A percentile compares a stretch with the other conserved stretches of the same genome.
These are phyloP conservation scores for Xiphydria camelus DNA, from an alignment of 2,888 invertebrate species.

Conservation along the genomic window DNA sequence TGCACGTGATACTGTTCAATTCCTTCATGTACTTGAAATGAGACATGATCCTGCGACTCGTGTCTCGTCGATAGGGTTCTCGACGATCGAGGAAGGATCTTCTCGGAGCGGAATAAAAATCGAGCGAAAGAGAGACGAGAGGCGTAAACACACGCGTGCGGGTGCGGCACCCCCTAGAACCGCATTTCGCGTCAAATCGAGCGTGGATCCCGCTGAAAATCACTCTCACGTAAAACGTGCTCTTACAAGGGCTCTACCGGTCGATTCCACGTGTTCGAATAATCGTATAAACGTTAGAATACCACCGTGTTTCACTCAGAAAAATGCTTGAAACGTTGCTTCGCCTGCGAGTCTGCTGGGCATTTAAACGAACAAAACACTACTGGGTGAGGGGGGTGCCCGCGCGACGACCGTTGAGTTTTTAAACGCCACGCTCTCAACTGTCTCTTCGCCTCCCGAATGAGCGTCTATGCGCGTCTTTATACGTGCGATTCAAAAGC, in stretches of 20 bases:
- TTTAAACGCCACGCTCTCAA: conserved; percentile 11
- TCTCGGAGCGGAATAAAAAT: too few species aligned
- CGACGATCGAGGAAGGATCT: too few species aligned
- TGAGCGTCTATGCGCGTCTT: not conserved
- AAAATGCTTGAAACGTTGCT: not conserved
- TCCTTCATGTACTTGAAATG: conserved; percentile 82
- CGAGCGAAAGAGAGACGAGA: not conserved
- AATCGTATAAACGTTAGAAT: not conserved
- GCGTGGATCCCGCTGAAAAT: not conserved
- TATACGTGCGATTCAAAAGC: too few species aligned
- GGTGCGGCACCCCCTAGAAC: not conserved
- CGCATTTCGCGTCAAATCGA: not conserved
- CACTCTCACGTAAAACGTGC: not conserved
- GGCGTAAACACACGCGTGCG: not conserved
- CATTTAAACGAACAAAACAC: conserved; percentile 2
- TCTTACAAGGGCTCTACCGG: not conserved
- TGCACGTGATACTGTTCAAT: conserved; percentile 73
- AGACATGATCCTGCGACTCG: conserved; percentile 69
- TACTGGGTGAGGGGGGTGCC: conserved; percentile 1
- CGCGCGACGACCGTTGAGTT: conserved; percentile 11
- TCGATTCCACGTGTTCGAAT: not conserved
- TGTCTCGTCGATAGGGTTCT: too few species aligned
- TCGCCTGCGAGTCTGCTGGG: not conserved
- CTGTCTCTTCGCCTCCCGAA: not conserved
- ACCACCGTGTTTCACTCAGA: conserved; percentile 1